Base-by-base conservation (phyloP, 1,140 invertebrate species). In the Caenorhabditis inopinata region DNA sequence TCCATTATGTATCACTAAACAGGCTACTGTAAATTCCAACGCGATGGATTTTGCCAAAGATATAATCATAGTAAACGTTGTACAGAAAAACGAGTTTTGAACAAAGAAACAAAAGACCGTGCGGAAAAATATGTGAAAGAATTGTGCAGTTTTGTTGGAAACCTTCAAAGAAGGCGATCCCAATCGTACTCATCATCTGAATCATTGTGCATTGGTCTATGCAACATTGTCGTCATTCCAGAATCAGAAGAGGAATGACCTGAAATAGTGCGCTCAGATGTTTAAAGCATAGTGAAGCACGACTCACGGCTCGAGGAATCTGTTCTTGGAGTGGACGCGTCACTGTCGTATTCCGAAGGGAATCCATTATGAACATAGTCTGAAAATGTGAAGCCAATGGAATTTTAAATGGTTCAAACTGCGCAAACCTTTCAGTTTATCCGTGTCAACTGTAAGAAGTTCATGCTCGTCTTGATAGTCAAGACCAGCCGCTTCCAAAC, bases 401-500 rank as follows among this genome's bases (percentile, higher is more conserved):
- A 51, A 5, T 16, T 0, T 25, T 25, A 25, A 1, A 25, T 11
- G 11, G 23, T 51, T 51, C 18, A 11, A 11, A 25, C 27, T 0
- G 7, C 5, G 23, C 11, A 29, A 1, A 58, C 51, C 27, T 68
- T 68, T 68, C 32, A 68, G 9, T 11, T 68, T 68, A 45, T 58
- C 79, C 18, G 58, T 48, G 5, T 74, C 48, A 4, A 80, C 27
- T 25, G 53, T 14, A 35, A 21, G 5, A 18, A 80, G 27, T 16
- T 80, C 79, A 32, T 80, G 62, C 12, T 74, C 73, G 45, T 74
- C 32, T 7, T 46, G n/a, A 73, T 74, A 80, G 45, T 80, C 79
- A 27, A 80, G 23, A 16, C 79, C 79, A 27, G 79, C 79, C 16
- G 79, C 48, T 46, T 80, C 79, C 32, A 80, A 45, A 16, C 79